A percentile compares a stretch with the other conserved stretches of the same genome.
phyloP scores from a whole-genome alignment of 2,113 vertebrate genomes.

The Hucho hucho region DNA sequence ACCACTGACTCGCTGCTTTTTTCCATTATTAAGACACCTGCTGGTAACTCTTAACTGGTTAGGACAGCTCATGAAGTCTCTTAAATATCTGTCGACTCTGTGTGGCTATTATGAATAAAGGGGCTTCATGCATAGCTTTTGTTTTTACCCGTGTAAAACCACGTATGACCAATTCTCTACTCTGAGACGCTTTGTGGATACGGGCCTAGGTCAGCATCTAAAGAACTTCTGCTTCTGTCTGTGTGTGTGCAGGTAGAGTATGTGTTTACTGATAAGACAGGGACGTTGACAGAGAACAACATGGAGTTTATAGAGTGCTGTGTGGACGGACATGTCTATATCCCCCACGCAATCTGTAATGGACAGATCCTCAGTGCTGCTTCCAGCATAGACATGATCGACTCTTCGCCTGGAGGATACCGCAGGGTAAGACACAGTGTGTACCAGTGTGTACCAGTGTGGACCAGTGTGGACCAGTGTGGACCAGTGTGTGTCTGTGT shows the following conservation, averaged over 20 bases:
- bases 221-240: not conserved
- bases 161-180: no score
- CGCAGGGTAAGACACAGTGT: conserved; percentile 75
- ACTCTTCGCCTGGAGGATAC: conserved; percentile 86
- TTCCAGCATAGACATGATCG: conserved; percentile 93
- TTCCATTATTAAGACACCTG: no score
- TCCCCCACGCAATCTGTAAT: conserved; percentile 90
- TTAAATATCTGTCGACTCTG: no score
- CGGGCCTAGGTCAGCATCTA: no score
- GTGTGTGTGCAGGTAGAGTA: conserved; percentile 86
- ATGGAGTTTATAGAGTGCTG: conserved; percentile 98
- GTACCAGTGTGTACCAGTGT: not conserved
- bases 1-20: no score
- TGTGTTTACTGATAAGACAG: conserved; percentile 97
- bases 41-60: no score
- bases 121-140: no score
- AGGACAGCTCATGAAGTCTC: no score
- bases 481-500: not conserved
- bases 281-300: conserved; percentile 97
- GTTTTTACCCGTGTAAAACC: no score
- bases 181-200: no score
- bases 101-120: no score
- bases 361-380: conserved; percentile 88
- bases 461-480: not conserved
- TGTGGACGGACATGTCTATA: conserved; percentile 91